These are phyloP conservation scores for Halictus rubicundus DNA, from an alignment of 1,140 invertebrate genomes.

Conservation along the genomic window DNA sequence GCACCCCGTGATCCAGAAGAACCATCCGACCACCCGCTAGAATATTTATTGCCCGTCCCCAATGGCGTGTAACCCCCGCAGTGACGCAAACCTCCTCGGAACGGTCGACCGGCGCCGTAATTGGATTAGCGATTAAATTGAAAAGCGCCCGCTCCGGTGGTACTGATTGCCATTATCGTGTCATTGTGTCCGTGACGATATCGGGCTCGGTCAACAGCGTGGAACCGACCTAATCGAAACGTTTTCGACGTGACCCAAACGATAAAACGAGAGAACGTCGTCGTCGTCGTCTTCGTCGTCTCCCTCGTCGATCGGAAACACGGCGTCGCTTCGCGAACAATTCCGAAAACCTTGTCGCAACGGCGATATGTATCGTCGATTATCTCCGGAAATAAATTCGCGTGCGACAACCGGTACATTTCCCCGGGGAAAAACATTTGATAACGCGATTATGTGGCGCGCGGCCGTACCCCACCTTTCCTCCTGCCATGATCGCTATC, in stretches of 20 bases:
- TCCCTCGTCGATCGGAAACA: not conserved
- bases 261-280: not conserved
- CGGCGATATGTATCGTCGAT: slow-evolving; percentile 43
- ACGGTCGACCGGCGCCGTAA: not conserved
- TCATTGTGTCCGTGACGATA: slow-evolving; percentile 11
- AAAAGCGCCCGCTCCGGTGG: slow-evolving; percentile 11
- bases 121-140: slow-evolving; percentile 28
- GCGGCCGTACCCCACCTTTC: too few species aligned
- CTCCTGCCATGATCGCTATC: not conserved
- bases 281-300: too few species aligned
- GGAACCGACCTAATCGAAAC: not conserved
- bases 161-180: slow-evolving; percentile 33
- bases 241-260: not conserved
- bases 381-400: slow-evolving; percentile 29
- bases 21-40: not conserved
- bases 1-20: not conserved
- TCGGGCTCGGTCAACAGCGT: not conserved
- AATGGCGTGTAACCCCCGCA: not conserved
- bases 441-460: slow-evolving; percentile 39
- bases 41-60: not conserved
- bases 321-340: not conserved
- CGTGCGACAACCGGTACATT: slow-evolving; percentile 29
- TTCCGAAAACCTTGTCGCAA: slow-evolving; percentile 23
- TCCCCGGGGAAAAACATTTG: slow-evolving; percentile 51
- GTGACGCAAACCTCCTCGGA: not conserved